These are phyloP conservation scores for Sphenodon punctatus DNA, from an alignment of 2,797 vertebrate species.

Conservation along the genomic window DNA sequence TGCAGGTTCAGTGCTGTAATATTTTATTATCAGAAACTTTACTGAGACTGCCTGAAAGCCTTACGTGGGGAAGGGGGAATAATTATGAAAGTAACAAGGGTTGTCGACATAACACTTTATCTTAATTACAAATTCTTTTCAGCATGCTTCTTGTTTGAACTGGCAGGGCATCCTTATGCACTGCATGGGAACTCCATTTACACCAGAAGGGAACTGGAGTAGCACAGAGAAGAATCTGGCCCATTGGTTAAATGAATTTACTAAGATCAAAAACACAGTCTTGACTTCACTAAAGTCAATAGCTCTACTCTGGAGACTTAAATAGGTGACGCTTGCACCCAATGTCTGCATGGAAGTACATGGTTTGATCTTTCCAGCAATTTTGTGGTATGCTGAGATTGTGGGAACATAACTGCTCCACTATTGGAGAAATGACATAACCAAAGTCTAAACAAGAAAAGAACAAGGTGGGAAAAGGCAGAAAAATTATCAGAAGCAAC, in stretches of 20 bases:
- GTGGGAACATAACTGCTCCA: too few species aligned
- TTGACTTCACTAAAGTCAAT: too few species aligned
- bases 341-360: too few species aligned
- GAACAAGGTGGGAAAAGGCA: too few species aligned
- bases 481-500: too few species aligned
- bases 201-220: not conserved
- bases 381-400: too few species aligned
- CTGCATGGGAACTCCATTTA: not conserved
- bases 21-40: not conserved
- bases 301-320: too few species aligned
- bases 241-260: not conserved
- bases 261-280: too few species aligned
- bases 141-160: not conserved
- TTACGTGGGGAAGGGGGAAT: not conserved
- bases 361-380: too few species aligned
- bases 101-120: not conserved
- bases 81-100: not conserved
- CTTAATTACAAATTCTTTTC: not conserved
- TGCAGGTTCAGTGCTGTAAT: not conserved
- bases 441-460: too few species aligned
- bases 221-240: not conserved
- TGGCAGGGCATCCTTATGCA: not conserved
- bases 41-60: not conserved
- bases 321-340: too few species aligned
- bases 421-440: too few species aligned